Evolutionary conservation across 2,797 vertebrate genomes (phyloP), one percentile per base, ranked within the genome.

Genomic region (Acanthornis magna): DNA sequence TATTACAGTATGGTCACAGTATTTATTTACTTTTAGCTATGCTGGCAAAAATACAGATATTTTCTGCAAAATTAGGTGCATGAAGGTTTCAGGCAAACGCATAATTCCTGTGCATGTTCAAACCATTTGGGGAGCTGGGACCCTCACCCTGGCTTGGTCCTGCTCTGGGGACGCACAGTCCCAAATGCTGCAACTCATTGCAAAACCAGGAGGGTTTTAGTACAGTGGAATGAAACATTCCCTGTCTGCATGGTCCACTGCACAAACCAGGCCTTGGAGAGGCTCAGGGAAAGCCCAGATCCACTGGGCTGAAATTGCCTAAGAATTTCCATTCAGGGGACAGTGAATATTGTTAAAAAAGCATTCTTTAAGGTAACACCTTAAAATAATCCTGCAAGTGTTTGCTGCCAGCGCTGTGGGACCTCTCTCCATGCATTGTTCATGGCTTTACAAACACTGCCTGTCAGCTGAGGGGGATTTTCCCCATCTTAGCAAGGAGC

Each of bases 1-100:
- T 47, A 34, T 93, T 91, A 58, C 50, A 55, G 22, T 6, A 9
- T 27, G 40, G 55, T 68, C 85, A 86, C 62, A 55, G 51, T 55
- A 29, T 75, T 94, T 88, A 63, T 90, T 91, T 91, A 65, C 81
- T 91, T 66, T 22, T 51, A 88, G 71, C 43, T 81, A 8, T 9
- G 11, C 73, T 86, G 82, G 42, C 38, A 72, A 78, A 88, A 93
- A 36, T 23, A 55, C 7, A 7, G 45, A 10, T 40, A 47, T 58
- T 73, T 66, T 38, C 45, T 80, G 83, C 45, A 75, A 30, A 84
- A 72, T 58, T 3, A 40, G 63, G 40, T 61, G 32, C 29, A 2
- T 27, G 29, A 36, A 48, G 55, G 12, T 45, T 75, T 50, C 18
- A 22, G 70, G 61, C 58, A 62, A 63, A 50, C 10, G 3, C 3